These are phyloP conservation scores for Pemphigus obesinymphae DNA, from an alignment of 1,140 invertebrate genomes.

Conservation along the genomic window DNA sequence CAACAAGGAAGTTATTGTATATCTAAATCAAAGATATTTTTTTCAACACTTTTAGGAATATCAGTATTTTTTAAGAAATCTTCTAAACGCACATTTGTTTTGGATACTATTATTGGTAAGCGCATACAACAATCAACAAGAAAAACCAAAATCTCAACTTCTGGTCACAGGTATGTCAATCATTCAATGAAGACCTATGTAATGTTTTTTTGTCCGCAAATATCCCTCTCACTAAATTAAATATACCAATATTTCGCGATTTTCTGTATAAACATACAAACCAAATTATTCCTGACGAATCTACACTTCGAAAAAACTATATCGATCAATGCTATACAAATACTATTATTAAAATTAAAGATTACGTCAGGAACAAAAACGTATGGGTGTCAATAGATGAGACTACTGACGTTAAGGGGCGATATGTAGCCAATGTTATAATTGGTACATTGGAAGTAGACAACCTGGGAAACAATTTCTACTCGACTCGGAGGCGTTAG, in stretches of 20 bases:
- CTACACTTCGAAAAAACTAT: not conserved
- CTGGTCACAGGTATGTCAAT: too few relatives aligned
- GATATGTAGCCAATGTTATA: not conserved
- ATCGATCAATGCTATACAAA: not conserved
- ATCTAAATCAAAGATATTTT: not conserved
- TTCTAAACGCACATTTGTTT: constrained; percentile 10
- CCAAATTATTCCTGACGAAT: not conserved
- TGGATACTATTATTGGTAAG: constrained; percentile 3
- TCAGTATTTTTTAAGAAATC: constrained; percentile 19
- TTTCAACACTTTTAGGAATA: not conserved
- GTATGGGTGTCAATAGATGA: not conserved
- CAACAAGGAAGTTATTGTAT: constrained; percentile 40
- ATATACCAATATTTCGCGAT: too few relatives aligned
- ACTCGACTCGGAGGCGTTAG: not conserved
- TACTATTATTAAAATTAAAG: not conserved
- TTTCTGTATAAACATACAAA: too few relatives aligned
- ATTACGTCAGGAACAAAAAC: not conserved
- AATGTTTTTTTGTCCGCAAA: too few relatives aligned
- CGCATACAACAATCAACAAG: too few relatives aligned
- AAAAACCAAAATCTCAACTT: too few relatives aligned
- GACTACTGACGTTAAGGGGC: too few relatives aligned
- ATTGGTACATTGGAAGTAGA: not conserved
- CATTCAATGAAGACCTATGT: too few relatives aligned
- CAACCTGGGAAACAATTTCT: not conserved
- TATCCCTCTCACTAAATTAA: too few relatives aligned